Conservation (phyloP, 2,113 vertebrate genomes). For the Hippoglossus stenolepis region DNA sequence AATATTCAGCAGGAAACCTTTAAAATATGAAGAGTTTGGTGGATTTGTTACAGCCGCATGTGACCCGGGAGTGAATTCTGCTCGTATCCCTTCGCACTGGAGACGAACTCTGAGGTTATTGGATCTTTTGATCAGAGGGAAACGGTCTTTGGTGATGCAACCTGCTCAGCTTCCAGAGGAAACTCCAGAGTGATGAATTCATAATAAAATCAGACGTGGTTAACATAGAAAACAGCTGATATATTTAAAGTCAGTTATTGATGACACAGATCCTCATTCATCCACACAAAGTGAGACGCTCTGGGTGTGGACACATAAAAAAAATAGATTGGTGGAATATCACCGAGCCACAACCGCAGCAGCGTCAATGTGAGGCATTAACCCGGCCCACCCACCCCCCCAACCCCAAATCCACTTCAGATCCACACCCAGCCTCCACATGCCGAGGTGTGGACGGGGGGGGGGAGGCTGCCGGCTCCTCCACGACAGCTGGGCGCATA, state of each 20-base stretch:
- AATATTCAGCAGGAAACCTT: no score
- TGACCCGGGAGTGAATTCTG: no score
- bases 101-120: no score
- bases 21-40: no score
- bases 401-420: slow-evolving; percentile 41
- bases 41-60: no score
- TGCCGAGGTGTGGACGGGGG: slow-evolving; percentile 33
- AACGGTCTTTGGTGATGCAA: no score
- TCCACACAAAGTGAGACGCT: slow-evolving; percentile 43
- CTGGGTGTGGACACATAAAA: slow-evolving; percentile 44
- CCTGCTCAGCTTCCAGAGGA: no score
- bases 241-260: neutral
- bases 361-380: slow-evolving; percentile 22
- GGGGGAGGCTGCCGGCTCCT: slow-evolving; percentile 21
- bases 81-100: no score
- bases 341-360: slow-evolving; percentile 15
- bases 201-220: no score
- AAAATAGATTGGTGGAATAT: slow-evolving; percentile 38
- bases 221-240: slow-evolving; percentile 21
- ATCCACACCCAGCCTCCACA: slow-evolving; percentile 51
- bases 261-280: slow-evolving; percentile 18
- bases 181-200: no score
- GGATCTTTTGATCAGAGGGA: no score
- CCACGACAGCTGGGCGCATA: slow-evolving; percentile 83
- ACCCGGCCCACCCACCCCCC: neutral